Conservation (phyloP, 2,113 vertebrate species). For the Dolichotis patagonum region DNA sequence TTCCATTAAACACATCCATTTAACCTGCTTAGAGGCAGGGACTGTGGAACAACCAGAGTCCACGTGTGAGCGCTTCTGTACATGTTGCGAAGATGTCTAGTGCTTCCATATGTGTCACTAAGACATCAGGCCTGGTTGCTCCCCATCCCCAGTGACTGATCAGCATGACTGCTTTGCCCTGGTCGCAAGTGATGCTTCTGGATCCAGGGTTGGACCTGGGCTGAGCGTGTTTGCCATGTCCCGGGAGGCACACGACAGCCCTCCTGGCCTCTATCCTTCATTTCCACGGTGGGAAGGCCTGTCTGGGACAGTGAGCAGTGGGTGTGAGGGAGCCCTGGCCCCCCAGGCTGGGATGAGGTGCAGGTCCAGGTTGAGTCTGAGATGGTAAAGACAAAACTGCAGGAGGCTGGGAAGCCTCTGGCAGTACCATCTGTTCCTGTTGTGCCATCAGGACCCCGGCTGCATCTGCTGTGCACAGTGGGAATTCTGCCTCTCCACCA, state of each 20-base stretch:
- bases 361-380: background rate
- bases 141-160: background rate
- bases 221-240: background rate
- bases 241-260: fast-evolving
- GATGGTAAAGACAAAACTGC: background rate
- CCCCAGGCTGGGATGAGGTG: fast-evolving
- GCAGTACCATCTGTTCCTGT: background rate
- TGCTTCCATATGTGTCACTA: fast-evolving
- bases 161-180: fast-evolving
- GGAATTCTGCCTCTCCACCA: background rate
- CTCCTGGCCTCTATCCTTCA: background rate
- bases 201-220: background rate
- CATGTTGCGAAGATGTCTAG: too few relatives aligned
- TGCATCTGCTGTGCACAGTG: background rate
- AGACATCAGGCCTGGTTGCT: fast-evolving
- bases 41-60: background rate
- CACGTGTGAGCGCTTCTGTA: fast-evolving
- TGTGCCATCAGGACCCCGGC: too few relatives aligned
- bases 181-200: background rate
- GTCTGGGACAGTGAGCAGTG: too few relatives aligned
- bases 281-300: background rate
- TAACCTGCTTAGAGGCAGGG: background rate
- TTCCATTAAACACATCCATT: background rate
- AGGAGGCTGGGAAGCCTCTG: background rate
- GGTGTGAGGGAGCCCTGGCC: background rate